Percentiles rank a stretch among this genome's conserved stretches.
phyloP scores from a whole-genome alignment of 2,113 vertebrate genomes.

The Cyanistes caeruleus region DNA sequence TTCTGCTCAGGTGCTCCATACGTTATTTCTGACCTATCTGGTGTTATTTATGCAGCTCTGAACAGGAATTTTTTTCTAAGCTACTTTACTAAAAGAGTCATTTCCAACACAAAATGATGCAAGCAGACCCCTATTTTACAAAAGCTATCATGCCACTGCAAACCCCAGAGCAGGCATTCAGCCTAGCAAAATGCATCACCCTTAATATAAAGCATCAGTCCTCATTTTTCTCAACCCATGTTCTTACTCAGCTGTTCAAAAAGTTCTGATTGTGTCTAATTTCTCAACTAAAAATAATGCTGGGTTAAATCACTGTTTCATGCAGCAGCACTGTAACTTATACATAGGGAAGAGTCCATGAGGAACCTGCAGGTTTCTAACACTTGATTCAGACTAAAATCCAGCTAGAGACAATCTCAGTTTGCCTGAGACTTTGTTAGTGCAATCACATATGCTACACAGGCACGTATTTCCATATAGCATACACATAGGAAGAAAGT shows the following conservation, averaged over 20 bases:
- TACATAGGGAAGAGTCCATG: background rate
- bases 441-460: background rate
- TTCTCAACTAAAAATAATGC: background rate
- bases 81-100: background rate
- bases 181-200: background rate
- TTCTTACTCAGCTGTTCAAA: background rate
- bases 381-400: background rate
- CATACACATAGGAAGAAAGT: background rate
- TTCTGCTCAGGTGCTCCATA: background rate
- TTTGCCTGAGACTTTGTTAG: background rate
- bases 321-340: background rate
- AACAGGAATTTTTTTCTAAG: background rate
- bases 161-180: background rate
- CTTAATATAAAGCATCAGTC: background rate
- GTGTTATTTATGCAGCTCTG: background rate
- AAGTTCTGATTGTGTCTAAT: background rate
- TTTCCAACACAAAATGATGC: background rate
- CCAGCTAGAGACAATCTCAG: background rate
- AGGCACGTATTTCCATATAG: background rate
- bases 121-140: background rate
- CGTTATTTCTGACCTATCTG: background rate
- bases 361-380: background rate
- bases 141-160: background rate
- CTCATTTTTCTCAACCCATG: slow-evolving; percentile 1
- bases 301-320: background rate